These are phyloP conservation scores for Dolichoris vasculosae DNA, from an alignment of 1,140 invertebrate species.

Conservation along the genomic window DNA sequence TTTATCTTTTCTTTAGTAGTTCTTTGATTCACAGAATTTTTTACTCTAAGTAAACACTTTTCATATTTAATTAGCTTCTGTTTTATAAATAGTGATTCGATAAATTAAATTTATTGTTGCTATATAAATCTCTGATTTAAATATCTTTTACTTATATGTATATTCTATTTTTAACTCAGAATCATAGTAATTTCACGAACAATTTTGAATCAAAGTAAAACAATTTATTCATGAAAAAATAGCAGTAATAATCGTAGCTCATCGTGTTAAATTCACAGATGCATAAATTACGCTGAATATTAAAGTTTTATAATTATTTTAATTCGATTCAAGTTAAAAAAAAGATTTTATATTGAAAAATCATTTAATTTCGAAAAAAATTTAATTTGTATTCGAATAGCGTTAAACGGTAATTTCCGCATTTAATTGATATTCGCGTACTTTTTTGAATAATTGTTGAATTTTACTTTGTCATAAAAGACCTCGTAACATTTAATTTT, in stretches of 20 bases:
- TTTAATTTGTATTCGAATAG: neutral
- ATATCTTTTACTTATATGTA: conserved; percentile 5
- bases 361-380: neutral
- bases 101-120: neutral
- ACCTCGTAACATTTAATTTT: conserved; percentile 15
- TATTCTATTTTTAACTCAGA: conserved; percentile 2
- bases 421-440: neutral
- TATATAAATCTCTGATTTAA: conserved; percentile 1
- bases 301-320: neutral
- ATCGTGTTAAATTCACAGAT: neutral
- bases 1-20: conserved; percentile 7
- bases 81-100: neutral
- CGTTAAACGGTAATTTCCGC: neutral
- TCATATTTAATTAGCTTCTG: neutral
- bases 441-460: neutral
- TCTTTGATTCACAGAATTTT: neutral
- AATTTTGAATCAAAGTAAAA: conserved; percentile 22
- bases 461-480: neutral
- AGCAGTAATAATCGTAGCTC: neutral
- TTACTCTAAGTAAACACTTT: neutral
- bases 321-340: neutral
- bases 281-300: no score
- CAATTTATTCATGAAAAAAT: neutral
- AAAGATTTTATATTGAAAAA: neutral
- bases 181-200: neutral